Base-by-base conservation (phyloP, 2,888 invertebrate species). In the Phrixothrix hirtus region DNA sequence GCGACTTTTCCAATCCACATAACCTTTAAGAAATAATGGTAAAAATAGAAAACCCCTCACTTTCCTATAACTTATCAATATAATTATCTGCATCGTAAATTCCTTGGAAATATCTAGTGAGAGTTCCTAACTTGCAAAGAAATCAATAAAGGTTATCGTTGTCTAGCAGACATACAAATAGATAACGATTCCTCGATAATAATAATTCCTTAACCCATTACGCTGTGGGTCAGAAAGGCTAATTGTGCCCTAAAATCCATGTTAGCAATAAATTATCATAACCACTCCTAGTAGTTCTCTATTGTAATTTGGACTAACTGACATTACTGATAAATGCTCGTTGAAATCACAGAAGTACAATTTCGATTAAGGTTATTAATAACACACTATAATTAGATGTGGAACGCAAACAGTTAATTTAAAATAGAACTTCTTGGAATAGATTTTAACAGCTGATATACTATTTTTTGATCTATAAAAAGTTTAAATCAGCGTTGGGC, bases 61-160 rank as follows among this genome's bases (percentile, higher is more conserved):
- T 45, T 48, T 53, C 51, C 41, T 53, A 53, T 53, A 48, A 52
- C 53, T 57, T 57, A 57, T 57, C 57, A 57, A 57, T 53, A 57
- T 53, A 57, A 57, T 56, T 56, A 56, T 56, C 56, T 56, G 36
- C 37, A 17, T 36, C 56, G 56, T 52, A 52, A 56, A 56, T 56
- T 56, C 39, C 38, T 32, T 21, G n/a, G n/a, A n/a, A n/a, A n/a
- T n/a, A 37, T 13, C 32, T 29, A 39, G 39, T 26, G 31, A 37
- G 46, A 44, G 32, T 45, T 45, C 25, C 29, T 21, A 46, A 41
- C 36, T 52, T 37, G 30, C 37, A 30, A 49, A 41, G 31, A 32
- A 53, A 53, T 52, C 52, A 42, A 46, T 52, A 46, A 15, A 16
- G 27, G 46, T 47, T 52, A 52, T 52, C 52, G 42, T 43, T 52